phyloP scores from a whole-genome alignment of 1,140 invertebrate genomes.

The Nephila pilipes region DNA sequence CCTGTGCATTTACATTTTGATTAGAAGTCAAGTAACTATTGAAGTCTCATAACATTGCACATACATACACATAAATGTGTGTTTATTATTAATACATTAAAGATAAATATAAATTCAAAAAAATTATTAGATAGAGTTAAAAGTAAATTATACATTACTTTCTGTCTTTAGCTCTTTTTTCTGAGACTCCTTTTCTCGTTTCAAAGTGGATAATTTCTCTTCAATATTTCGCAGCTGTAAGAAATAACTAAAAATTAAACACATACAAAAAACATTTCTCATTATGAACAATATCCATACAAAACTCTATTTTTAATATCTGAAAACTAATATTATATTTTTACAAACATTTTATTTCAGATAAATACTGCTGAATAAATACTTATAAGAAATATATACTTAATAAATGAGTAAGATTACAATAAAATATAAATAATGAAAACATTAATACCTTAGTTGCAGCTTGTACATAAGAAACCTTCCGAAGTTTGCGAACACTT shows the following conservation, averaged over 20 bases:
- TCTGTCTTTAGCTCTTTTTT: conserved; percentile 44
- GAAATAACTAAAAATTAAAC: background rate
- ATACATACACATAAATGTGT: no score
- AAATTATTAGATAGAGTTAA: background rate
- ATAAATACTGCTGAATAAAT: no score
- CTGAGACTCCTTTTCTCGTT: conserved; percentile 62
- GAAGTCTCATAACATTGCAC: no score
- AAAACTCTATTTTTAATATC: no score
- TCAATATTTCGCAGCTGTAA: conserved; percentile 82
- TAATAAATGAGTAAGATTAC: no score
- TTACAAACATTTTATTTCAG: no score
- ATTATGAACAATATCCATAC: background rate
- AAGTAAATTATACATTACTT: background rate
- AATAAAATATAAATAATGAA: background rate
- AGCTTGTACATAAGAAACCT: conserved; percentile 87
- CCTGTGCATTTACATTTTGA: no score
- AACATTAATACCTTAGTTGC: conserved; percentile 63
- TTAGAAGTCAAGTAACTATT: no score
- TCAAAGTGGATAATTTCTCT: conserved; percentile 79
- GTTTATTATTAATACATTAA: no score
- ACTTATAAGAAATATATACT: no score
- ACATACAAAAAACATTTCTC: background rate
- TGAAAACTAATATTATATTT: no score
- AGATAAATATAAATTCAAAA: no score
- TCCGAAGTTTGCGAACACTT: conserved; percentile 86